A percentile compares a stretch with the other conserved stretches of the same genome.
Conservation (phyloP, 2,888 invertebrate genomes). For the Cryptocephalus primarius region DNA sequence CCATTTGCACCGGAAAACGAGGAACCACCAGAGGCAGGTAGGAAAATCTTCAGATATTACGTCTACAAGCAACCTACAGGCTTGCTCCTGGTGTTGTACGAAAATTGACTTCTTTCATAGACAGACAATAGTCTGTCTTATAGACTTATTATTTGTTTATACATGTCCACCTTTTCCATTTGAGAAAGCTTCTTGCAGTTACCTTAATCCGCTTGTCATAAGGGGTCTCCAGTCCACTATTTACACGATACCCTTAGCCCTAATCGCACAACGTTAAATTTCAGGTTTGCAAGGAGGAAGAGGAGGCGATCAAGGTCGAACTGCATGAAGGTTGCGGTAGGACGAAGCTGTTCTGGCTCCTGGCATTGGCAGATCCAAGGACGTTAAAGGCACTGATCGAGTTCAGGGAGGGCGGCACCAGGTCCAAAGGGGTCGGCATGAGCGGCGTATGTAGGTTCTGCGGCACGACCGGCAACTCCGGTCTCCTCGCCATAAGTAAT, state of each 20-base stretch:
- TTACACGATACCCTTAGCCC: no score
- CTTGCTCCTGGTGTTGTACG: no score
- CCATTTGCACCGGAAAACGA: conserved; percentile 80
- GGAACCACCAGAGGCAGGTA: conserved; percentile 75
- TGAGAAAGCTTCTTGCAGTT: no score
- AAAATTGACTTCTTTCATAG: no score
- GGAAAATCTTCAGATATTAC: neutral
- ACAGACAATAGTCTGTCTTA: no score
- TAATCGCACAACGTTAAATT: neutral
- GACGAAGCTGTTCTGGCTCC: conserved; percentile 89
- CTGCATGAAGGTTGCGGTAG: conserved; percentile 95
- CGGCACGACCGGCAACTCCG: conserved; percentile 71
- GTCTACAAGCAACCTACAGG: no score
- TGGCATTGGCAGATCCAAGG: conserved; percentile 85
- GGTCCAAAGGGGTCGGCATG: conserved; percentile 34
- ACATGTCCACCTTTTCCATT: no score
- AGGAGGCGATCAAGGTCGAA: conserved; percentile 91
- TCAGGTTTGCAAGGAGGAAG: conserved; percentile 88
- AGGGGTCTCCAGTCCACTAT: no score
- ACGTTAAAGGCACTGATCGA: conserved; percentile 86
- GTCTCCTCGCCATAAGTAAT: conserved; percentile 82
- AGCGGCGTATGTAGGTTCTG: conserved; percentile 83
- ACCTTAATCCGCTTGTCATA: no score
- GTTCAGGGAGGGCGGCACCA: conserved; percentile 67
- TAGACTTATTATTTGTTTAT: no score